phyloP scores from a whole-genome alignment of 2,113 vertebrate species.

The Daboia siamensis region DNA sequence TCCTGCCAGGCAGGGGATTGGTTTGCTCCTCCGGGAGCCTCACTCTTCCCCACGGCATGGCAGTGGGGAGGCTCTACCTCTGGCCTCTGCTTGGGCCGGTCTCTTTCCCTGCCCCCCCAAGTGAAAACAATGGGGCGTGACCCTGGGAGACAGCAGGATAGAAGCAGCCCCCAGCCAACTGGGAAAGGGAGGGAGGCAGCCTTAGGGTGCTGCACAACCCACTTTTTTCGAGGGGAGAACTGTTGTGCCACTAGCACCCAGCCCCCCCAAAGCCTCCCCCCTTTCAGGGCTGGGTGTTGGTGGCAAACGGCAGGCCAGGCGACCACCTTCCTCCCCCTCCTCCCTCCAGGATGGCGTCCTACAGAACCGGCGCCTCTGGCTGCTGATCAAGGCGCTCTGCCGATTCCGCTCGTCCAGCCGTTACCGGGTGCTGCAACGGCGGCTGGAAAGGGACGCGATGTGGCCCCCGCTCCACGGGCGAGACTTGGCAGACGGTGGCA shows the following conservation, averaged over 20 bases:
- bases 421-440: slow-evolving; percentile 58
- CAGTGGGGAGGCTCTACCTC: neutral
- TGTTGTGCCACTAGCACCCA: neutral
- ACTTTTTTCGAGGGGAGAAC: neutral
- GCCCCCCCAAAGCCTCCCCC: neutral
- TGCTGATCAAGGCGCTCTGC: slow-evolving; percentile 57
- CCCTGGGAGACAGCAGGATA: neutral
- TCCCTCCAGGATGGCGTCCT: slow-evolving; percentile 60
- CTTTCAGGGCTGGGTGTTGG: neutral
- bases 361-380: slow-evolving; percentile 66
- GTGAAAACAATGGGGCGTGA: neutral
- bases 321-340: neutral
- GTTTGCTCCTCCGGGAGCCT: neutral
- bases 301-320: no score
- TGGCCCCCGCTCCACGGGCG: slow-evolving; percentile 54
- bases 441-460: slow-evolving; percentile 46
- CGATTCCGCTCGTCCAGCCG: slow-evolving; percentile 58
- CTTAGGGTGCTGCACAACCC: neutral
- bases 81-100: neutral
- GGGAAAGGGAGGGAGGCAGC: neutral
- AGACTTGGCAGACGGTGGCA: slow-evolving; percentile 44
- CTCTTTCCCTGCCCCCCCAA: neutral
- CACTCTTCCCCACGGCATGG: neutral
- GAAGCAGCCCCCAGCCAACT: neutral
- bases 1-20: neutral